Evolutionary conservation across 92 coral and sea anemone genomes (phyloP).

Genomic region (Diadumene lineata): DNA sequence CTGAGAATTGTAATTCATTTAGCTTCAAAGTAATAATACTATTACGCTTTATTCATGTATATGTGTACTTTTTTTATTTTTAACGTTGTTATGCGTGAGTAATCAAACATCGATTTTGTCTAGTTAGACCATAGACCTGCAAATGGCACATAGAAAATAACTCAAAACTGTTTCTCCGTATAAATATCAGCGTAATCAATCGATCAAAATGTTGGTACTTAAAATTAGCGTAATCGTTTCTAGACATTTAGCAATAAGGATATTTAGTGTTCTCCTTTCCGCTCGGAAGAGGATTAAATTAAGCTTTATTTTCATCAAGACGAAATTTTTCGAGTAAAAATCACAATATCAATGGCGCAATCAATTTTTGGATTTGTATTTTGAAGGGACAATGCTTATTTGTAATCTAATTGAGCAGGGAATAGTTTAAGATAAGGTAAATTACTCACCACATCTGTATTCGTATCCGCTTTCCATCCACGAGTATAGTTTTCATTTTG

Average conservation of each 20-base stretch:
- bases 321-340: too few relatives aligned
- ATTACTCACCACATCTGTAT: conserved; percentile 94
- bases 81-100: too few relatives aligned
- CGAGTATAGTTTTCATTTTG: conserved; percentile 95
- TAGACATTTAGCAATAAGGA: conserved; percentile 20
- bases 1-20: background rate
- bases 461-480: conserved; percentile 91
- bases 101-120: background rate
- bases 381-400: background rate
- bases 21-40: background rate
- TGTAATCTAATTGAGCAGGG: background rate
- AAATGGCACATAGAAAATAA: background rate
- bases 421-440: background rate
- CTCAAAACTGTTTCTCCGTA: conserved; percentile 25
- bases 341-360: too few relatives aligned
- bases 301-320: background rate
- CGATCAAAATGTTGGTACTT: background rate
- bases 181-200: background rate
- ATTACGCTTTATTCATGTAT: too few relatives aligned
- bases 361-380: too few relatives aligned
- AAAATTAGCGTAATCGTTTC: background rate
- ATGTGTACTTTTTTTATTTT: background rate
- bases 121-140: background rate
- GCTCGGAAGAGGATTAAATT: conserved; percentile 4
- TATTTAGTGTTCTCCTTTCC: background rate